Conservation (phyloP, 2,888 invertebrate genomes). For the Drosophila acutilabella region DNA sequence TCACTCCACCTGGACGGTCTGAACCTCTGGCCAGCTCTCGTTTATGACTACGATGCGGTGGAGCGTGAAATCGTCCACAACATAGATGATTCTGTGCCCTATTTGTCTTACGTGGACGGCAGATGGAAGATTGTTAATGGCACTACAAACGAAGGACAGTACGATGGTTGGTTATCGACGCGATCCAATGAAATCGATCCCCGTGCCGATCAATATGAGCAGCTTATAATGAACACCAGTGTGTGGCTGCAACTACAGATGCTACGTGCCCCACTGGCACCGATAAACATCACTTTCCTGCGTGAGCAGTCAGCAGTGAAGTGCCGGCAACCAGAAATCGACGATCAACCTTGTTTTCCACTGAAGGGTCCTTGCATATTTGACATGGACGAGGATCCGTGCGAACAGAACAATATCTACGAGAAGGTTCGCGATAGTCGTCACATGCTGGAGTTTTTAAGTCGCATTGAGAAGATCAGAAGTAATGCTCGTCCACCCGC, state of each 20-base stretch:
- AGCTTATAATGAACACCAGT: constrained; percentile 59
- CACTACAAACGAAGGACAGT: constrained; percentile 69
- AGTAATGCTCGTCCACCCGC: constrained; percentile 84
- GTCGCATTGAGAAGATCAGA: constrained; percentile 85
- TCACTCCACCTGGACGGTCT: constrained; percentile 87
- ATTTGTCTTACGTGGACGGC: constrained; percentile 72
- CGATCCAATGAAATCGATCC: constrained; percentile 59
- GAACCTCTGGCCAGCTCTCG: constrained; percentile 89
- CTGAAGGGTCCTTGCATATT: constrained; percentile 85
- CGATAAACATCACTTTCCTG: constrained; percentile 80
- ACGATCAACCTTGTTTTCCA: constrained; percentile 73
- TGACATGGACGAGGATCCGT: constrained; percentile 86
- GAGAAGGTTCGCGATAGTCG: constrained; percentile 59
- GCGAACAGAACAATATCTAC: constrained; percentile 85
- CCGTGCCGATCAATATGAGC: constrained; percentile 60
- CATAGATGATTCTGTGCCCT: constrained; percentile 87
- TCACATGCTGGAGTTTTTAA: constrained; percentile 74
- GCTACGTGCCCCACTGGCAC: constrained; percentile 7
- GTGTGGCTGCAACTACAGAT: constrained; percentile 70
- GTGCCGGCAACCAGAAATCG: constrained; percentile 52
- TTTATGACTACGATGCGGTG: constrained; percentile 83
- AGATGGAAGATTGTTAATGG: constrained; percentile 83
- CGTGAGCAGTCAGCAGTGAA: constrained; percentile 63
- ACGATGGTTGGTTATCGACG: constrained; percentile 69
- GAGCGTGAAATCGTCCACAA: constrained; percentile 89